Evolutionary conservation across 2,113 vertebrate genomes (phyloP), one percentile per base, ranked within the genome.

Genomic region (Pelecanoides urinatrix): DNA sequence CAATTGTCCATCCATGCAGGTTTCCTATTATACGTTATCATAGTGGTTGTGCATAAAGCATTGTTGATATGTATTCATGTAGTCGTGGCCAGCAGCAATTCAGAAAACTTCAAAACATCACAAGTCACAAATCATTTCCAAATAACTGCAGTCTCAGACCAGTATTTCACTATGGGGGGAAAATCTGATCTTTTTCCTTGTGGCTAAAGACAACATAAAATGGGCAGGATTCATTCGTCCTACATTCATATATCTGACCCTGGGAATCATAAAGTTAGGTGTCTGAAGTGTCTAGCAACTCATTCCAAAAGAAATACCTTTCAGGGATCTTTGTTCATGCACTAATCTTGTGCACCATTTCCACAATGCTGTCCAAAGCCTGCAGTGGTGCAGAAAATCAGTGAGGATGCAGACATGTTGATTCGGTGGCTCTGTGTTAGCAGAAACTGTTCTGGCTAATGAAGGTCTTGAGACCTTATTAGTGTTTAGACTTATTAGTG

Each of bases 201-300:
- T 65, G 61, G n/a, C 38, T 65, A 11, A 70, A 59, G 38, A 79
- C 36, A 80, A 5, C 6, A 8, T 75, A 16, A 10, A 47, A 2
- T 0, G 1, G 25, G 36, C 17, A 32, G 20, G n/a, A 36, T 74
- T 70, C 34, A 32, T 61, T 58, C 0, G 0, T 76, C n/a, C 36
- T 49, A 7, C 20, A 7, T 71, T 80, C 44, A 34, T 21, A 16
- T 14, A 22, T 58, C 30, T 63, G 26, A 32, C n/a, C 59, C 36
- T 26, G 23, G 27, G 40, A 77, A 40, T 67, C 36, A 22, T 36
- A 3, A 70, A 42, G 27, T 75, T 81, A n/a, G 40, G 20, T 50
- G 36, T 71, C n/a, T 38, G 30, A 59, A 78, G 21, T 30, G 53
- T 73, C 55, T 34, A 59, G 45, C 13, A 42, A 23, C 12, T 22